A percentile compares a stretch with the other conserved stretches of the same genome.
Evolutionary conservation across 2,797 vertebrate species (phyloP).

Genomic region (Eulemur mongoz): DNA sequence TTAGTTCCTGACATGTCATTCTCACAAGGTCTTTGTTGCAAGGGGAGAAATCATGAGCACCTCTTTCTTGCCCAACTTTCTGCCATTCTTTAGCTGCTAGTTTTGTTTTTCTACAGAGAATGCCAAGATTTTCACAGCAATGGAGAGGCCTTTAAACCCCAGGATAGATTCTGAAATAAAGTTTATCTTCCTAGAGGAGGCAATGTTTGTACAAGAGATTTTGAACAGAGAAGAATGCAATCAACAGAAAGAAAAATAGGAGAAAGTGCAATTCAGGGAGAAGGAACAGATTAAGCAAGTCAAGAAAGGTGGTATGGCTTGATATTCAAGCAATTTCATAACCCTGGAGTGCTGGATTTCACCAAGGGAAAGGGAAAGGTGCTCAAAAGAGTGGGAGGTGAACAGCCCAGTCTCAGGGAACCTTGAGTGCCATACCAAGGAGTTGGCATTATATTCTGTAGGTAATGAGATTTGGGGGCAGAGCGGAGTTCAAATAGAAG

Average conservation of each 20-base stretch:
- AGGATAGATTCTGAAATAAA: not conserved
- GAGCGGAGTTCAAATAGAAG: not conserved
- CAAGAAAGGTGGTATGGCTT: not conserved
- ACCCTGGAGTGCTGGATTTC: not conserved
- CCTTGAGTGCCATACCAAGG: not conserved
- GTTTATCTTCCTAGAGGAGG: not conserved
- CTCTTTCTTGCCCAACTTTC: not conserved
- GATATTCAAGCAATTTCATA: not conserved
- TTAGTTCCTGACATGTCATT: not conserved
- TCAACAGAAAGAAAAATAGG: not conserved
- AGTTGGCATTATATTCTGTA: not conserved
- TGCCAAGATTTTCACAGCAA: not conserved
- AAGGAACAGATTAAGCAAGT: not conserved
- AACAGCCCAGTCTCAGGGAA: not conserved
- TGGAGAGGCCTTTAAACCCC: not conserved
- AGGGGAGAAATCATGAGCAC: not conserved
- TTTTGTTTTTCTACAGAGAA: slow-evolving; percentile 13
- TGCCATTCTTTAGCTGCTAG: not conserved
- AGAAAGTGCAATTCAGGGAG: not conserved
- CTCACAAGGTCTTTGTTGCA: not conserved
- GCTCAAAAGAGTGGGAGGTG: not conserved
- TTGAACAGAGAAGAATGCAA: not conserved
- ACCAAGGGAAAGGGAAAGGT: not conserved
- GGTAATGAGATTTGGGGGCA: not conserved
- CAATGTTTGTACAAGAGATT: not conserved